These are phyloP conservation scores for Galendromus occidentalis DNA, from an alignment of 1,140 invertebrate genomes.

Conservation along the genomic window DNA sequence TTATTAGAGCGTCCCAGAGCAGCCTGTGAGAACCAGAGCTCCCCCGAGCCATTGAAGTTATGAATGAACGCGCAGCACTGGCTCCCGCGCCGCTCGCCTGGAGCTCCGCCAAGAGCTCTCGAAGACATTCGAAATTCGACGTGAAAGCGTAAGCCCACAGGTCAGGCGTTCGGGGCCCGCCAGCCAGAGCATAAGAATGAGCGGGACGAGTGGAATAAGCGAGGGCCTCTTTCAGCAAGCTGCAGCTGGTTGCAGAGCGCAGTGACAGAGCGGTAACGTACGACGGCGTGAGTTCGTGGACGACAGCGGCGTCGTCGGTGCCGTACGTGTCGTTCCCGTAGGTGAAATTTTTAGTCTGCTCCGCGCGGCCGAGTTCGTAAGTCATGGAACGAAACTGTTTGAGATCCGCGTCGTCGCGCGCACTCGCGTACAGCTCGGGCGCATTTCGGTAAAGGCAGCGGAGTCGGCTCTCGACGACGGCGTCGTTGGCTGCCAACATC, in stretches of 20 bases:
- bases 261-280: conserved; percentile 6
- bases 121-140: neutral
- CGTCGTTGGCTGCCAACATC: neutral
- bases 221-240: neutral
- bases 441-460: neutral
- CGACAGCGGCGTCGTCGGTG: neutral
- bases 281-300: neutral
- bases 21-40: neutral
- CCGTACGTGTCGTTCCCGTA: neutral
- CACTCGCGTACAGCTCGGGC: neutral
- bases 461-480: neutral
- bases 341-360: neutral
- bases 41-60: conserved; percentile 9
- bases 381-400: conserved; percentile 3
- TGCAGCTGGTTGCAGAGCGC: neutral
- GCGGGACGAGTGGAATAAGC: neutral
- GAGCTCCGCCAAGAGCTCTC: neutral
- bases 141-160: neutral
- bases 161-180: neutral
- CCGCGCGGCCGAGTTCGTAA: neutral
- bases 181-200: neutral
- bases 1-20: conserved; percentile 4
- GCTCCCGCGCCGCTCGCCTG: neutral
- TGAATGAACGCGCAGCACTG: neutral
- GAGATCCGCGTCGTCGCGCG: neutral